These are phyloP conservation scores for Typhlichthys eigenmanni DNA, from an alignment of 2,797 vertebrate species.

Conservation along the genomic window DNA sequence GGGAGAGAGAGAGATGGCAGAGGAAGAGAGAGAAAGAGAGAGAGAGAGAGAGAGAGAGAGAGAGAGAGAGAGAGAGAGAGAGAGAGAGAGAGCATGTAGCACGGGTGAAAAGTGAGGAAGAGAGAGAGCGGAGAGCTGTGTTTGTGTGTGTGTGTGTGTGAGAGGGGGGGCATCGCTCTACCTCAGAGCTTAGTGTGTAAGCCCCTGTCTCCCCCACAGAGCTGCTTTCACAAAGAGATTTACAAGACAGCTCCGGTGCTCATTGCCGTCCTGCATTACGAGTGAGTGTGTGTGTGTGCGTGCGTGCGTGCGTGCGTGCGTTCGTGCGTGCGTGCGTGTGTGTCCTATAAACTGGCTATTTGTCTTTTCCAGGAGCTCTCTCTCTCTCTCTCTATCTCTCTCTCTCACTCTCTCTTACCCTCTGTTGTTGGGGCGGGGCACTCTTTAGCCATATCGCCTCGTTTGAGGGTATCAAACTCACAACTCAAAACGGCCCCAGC, in stretches of 20 bases:
- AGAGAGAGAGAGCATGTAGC: constrained; percentile 23
- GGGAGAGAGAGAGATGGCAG: constrained; percentile 32
- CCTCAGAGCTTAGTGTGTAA: constrained; percentile 78
- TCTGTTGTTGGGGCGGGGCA: constrained; percentile 1
- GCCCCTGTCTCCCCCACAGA: constrained; percentile 81
- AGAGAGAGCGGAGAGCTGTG: constrained; percentile 41
- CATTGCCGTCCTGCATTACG: constrained; percentile 71
- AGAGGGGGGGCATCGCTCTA: constrained; percentile 72
- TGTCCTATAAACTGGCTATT: constrained; percentile 35
- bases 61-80: constrained; percentile 29
- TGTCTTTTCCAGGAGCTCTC: constrained; percentile 19
- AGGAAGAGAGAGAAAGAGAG: no score
- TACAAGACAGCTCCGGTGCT: constrained; percentile 81
- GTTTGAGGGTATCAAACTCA: constrained; percentile 55
- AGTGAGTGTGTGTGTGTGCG: constrained; percentile 21
- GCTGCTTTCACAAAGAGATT: constrained; percentile 84
- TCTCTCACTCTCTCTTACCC: constrained; percentile 30
- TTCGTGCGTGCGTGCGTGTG: constrained; percentile 19
- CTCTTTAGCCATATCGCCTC: constrained; percentile 50
- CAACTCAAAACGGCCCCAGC: constrained; percentile 6
- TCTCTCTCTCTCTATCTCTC: constrained; percentile 33
- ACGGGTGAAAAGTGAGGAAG: constrained; percentile 8
- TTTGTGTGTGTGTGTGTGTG: no score
- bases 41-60: no score
- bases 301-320: no score